Evolutionary conservation across 2,888 invertebrate species (phyloP).

Genomic region (Hypselothyrea guttata): DNA sequence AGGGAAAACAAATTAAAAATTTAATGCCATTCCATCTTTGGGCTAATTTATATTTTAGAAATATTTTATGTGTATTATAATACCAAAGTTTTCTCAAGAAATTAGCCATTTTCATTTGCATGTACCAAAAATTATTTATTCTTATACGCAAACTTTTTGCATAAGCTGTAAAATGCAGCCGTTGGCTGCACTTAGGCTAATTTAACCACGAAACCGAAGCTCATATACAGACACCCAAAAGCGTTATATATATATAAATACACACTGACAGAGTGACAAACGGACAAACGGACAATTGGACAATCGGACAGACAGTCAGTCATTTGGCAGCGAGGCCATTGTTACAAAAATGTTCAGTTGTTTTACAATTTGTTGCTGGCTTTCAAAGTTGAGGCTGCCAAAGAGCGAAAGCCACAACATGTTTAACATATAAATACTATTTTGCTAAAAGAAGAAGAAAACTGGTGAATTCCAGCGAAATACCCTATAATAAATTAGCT

Average conservation of each 20-base stretch:
- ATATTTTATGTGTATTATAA: not conserved
- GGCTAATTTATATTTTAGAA: not conserved
- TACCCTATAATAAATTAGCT: conserved; percentile 21
- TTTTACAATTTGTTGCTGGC: conserved; percentile 8
- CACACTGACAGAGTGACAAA: conserved; percentile 1
- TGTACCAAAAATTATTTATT: conserved; percentile 52
- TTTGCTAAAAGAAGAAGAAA: conserved; percentile 31
- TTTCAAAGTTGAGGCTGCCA: conserved; percentile 51
- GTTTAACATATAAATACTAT: conserved; percentile 54
- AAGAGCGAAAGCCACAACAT: conserved; percentile 57
- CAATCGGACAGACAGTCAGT: conserved; percentile 42
- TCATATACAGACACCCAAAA: conserved; percentile 9
- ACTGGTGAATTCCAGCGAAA: not conserved
- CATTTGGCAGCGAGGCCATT: conserved; percentile 58
- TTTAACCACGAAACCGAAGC: conserved; percentile 59
- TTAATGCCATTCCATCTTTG: not conserved
- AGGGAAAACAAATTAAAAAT: too few relatives aligned
- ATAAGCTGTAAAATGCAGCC: conserved; percentile 51
- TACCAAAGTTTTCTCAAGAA: not conserved
- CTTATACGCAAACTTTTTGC: conserved; percentile 49
- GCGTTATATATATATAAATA: conserved; percentile 11
- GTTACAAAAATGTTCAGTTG: conserved; percentile 45
- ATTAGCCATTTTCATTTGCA: conserved; percentile 3
- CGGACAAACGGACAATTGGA: conserved; percentile 2
- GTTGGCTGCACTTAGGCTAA: conserved; percentile 69